Evolutionary conservation across 2,797 vertebrate species (phyloP), one percentile per base, ranked within the genome.

Genomic region (Ctenochaetus hawaiiensis): DNA sequence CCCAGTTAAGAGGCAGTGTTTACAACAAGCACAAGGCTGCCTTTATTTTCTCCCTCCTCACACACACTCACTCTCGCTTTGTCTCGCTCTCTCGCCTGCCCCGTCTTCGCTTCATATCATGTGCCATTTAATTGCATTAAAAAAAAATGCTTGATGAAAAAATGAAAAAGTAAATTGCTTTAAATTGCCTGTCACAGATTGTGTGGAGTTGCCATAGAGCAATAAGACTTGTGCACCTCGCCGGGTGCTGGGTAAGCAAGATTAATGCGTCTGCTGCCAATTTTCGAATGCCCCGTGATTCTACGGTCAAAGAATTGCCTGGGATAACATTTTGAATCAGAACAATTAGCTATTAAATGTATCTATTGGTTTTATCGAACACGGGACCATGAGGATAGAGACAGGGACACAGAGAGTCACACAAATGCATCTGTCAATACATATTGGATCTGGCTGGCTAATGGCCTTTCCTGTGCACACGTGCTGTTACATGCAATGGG

Each of bases 131-230:
- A 93, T 92, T 93, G 88, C 85, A 78, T 93, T 78, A 30, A 43
- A 56, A 82, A 81, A 81, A 67, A 59, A 30, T 12, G 43, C 83
- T 82, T 81, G 88, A 92, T 89, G 87, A 90, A 92, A 91, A 91
- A 91, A 90, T 87, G 82, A 89, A 90, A 90, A 89, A 89, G 83
- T 82, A 92, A 93, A 94, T 92, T 91, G 90, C 91, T 93, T 92
- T 89, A 94, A 93, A 94, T 92, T 91, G 93, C 89, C 91, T 93
- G 92, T 93, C 91, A 91, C 82, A 89, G 86, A 87, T 88, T 85
- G 89, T 78, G 86, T 80, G 64, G 89, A 83, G 84, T 88, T 62
- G 63, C 81, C 75, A 66, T 49, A 5, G 77, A 75, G 83, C 87
- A 82, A 84, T 86, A 74, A 86, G 85, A 83, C 82, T 65, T 3